Conservation (phyloP, 1,140 invertebrate species). For the Parapsyche elsis region DNA sequence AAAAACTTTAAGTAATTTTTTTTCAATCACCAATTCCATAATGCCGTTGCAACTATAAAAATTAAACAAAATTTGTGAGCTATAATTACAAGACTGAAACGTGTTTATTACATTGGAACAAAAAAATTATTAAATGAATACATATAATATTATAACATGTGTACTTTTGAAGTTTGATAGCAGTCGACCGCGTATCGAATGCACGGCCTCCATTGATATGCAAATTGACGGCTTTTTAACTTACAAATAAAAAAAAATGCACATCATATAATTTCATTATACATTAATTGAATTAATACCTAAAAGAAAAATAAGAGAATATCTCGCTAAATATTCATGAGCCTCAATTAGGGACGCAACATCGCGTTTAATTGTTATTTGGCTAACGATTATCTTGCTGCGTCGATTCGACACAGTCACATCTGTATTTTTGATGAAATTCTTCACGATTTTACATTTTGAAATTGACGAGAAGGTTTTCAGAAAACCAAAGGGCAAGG, state of each 20-base stretch:
- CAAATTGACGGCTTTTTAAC: background rate
- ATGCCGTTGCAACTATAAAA: background rate
- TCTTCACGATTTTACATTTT: background rate
- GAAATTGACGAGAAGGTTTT: background rate
- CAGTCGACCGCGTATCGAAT: slow-evolving; percentile 2
- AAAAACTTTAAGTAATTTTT: too few relatives aligned
- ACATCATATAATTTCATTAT: slow-evolving; percentile 24
- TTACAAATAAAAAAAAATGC: slow-evolving; percentile 13
- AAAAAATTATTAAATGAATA: too few relatives aligned
- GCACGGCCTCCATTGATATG: slow-evolving; percentile 20
- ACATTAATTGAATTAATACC: slow-evolving; percentile 22
- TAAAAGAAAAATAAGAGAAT: background rate
- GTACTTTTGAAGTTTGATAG: too few relatives aligned
- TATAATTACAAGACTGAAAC: background rate
- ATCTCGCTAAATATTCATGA: slow-evolving; percentile 14
- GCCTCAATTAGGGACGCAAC: background rate
- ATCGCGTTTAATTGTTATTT: background rate
- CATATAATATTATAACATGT: too few relatives aligned
- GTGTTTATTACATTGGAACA: too few relatives aligned
- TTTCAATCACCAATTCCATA: background rate
- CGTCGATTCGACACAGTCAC: too few relatives aligned
- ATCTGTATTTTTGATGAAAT: background rate
- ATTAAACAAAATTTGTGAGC: background rate
- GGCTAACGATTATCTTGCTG: background rate
- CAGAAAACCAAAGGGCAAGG: background rate